Percentiles rank a stretch among this genome's conserved stretches.
Conservation (phyloP, 2,797 vertebrate genomes). For the Tinamus major region DNA sequence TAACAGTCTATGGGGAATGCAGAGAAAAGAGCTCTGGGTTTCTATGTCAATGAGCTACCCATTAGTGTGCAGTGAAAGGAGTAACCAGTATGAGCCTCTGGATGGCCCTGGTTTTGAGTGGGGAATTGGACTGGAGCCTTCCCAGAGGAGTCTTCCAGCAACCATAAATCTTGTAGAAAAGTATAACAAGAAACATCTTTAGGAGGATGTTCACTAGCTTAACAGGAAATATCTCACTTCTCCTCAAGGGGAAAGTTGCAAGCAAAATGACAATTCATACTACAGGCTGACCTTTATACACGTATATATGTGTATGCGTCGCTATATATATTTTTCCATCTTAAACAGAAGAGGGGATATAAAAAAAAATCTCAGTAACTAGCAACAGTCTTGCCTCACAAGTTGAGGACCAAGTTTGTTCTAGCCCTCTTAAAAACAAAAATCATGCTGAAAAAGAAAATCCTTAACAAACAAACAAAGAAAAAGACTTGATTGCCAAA, state of each 20-base stretch:
- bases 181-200: neutral
- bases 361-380: no score
- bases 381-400: neutral
- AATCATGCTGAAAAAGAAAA: neutral
- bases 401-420: neutral
- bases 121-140: fast-evolving
- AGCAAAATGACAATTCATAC: neutral
- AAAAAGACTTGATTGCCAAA: neutral
- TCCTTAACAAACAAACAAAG: neutral
- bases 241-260: neutral
- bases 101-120: neutral
- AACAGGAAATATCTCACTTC: neutral
- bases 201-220: neutral
- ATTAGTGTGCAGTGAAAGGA: neutral
- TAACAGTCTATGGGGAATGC: neutral
- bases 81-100: neutral
- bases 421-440: neutral
- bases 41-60: fast-evolving
- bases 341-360: no score
- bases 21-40: neutral
- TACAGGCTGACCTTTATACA: neutral
- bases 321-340: neutral
- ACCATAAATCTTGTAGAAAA: neutral
- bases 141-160: neutral
- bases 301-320: neutral